Evolutionary conservation across 2,797 vertebrate genomes (phyloP).

Genomic region (Pelochelys cantorii): DNA sequence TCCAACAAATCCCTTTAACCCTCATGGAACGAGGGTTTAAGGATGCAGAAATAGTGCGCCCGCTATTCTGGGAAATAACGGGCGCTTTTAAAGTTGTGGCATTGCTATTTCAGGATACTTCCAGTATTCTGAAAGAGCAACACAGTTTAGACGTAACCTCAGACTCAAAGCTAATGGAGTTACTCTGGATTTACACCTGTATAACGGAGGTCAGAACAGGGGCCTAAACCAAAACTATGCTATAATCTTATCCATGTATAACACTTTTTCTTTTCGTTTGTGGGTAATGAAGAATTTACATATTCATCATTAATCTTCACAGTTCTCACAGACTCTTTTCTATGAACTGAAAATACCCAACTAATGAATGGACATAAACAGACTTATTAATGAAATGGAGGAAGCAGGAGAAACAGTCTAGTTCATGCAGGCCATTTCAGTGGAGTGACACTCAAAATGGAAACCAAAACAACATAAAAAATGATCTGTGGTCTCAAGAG

Average conservation of each 20-base stretch:
- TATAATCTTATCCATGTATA: neutral
- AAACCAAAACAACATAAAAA: slow-evolving; percentile 55
- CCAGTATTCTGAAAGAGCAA: no score
- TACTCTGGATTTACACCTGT: neutral
- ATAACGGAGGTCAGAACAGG: neutral
- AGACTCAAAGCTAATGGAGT: neutral
- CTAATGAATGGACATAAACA: neutral
- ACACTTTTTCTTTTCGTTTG: neutral
- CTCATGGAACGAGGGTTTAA: no score
- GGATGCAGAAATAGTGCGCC: no score
- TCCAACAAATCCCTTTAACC: no score
- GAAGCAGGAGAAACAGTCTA: neutral
- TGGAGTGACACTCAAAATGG: neutral
- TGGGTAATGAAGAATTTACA: neutral
- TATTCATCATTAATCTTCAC: neutral
- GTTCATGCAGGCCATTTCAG: neutral
- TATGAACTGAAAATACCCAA: neutral
- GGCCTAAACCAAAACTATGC: neutral
- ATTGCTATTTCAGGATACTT: no score
- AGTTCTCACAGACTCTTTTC: neutral
- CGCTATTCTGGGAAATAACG: no score
- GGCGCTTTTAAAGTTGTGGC: no score
- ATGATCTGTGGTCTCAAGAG: slow-evolving; percentile 44
- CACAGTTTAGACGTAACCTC: neutral
- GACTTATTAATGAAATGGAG: neutral